phyloP scores from a whole-genome alignment of 2,113 vertebrate genomes.

The Thryonomys swinderianus region DNA sequence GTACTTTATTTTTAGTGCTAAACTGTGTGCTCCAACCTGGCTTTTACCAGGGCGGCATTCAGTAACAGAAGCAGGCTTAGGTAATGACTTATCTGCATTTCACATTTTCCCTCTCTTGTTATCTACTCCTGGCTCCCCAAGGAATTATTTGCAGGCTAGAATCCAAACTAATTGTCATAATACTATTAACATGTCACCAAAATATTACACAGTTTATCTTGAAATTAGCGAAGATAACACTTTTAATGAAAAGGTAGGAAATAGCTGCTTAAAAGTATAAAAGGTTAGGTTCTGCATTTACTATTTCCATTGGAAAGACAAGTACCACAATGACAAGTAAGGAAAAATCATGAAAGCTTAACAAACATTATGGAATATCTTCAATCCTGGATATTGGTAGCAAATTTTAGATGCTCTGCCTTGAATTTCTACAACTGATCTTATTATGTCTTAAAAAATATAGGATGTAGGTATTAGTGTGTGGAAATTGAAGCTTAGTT shows the following conservation, averaged over 20 bases:
- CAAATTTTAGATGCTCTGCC: not conserved
- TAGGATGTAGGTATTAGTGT: not conserved
- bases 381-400: not conserved
- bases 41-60: not conserved
- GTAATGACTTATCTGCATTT: not conserved
- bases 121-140: not conserved
- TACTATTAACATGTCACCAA: not conserved
- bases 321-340: not conserved
- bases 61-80: not conserved
- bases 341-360: not conserved
- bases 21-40: not conserved
- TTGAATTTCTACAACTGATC: not conserved
- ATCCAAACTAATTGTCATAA: not conserved
- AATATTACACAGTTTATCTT: not conserved
- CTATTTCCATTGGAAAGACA: not conserved
- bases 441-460: conserved; percentile 12
- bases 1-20: not conserved
- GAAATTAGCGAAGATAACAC: not conserved
- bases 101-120: not conserved
- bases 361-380: not conserved
- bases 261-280: not conserved
- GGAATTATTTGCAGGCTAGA: not conserved
- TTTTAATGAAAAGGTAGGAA: not conserved
- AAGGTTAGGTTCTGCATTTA: not conserved
- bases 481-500: not conserved